These are phyloP conservation scores for Megastigmus dorsalis DNA, from an alignment of 2,888 invertebrate genomes.

Conservation along the genomic window DNA sequence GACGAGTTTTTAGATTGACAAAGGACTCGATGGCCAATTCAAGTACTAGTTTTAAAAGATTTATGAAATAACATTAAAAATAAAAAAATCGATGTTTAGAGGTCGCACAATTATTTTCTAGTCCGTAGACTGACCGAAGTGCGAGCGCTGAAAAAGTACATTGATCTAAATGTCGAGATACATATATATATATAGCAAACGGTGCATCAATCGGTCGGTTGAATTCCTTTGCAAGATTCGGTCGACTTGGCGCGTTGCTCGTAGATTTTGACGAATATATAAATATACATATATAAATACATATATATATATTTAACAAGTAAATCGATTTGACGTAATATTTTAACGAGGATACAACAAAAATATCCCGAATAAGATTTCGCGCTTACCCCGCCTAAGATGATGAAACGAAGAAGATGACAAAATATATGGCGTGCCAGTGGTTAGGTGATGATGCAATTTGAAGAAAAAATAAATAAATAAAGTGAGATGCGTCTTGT, in stretches of 20 bases:
- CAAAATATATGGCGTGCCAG: constrained; percentile 19
- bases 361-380: constrained; percentile 40
- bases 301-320: constrained; percentile 26
- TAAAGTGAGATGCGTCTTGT: constrained; percentile 24
- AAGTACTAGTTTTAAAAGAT: constrained; percentile 34
- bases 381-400: constrained; percentile 65
- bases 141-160: constrained; percentile 46
- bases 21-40: constrained; percentile 55
- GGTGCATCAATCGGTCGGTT: neutral
- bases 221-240: neutral
- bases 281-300: constrained; percentile 29
- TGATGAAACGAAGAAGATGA: constrained; percentile 31
- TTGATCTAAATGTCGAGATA: constrained; percentile 17
- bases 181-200: neutral
- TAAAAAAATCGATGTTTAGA: constrained; percentile 65
- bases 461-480: no score
- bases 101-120: constrained; percentile 67
- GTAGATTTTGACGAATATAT: constrained; percentile 27
- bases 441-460: constrained; percentile 5
- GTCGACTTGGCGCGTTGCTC: constrained; percentile 9
- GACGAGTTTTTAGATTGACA: constrained; percentile 48
- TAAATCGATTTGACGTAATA: constrained; percentile 34
- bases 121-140: constrained; percentile 61
- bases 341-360: constrained; percentile 15
- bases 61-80: constrained; percentile 51